Evolutionary conservation across 2,888 invertebrate species (phyloP), one percentile per base, ranked within the genome.

Genomic region (Thera obeliscata): DNA sequence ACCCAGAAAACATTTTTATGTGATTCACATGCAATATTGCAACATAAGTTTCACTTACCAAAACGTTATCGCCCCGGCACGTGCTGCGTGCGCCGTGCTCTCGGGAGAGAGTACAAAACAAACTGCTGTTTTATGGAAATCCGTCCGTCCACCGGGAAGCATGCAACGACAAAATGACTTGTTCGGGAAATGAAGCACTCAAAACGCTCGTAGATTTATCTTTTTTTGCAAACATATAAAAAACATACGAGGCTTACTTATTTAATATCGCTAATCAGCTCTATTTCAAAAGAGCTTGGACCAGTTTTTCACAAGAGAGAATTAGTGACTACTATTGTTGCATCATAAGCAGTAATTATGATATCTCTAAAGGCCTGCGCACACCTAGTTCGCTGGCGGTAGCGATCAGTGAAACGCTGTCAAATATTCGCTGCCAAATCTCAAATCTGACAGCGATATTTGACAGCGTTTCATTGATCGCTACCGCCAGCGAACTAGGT

Each of bases 61-160:
- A 79, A 77, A 72, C 70, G 73, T 76, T 78, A 76, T 69, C 71
- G 59, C 71, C 50, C 64, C 48, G 81, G 70, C 92, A 91, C 92
- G 92, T 89, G 92, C 82, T 78, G 70, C 57, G 71, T 78, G 70
- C 57, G 71, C 75, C 72, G 73, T 75, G 74, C 76, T 77, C 75
- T 75, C 80, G 76, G 77, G 72, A 77, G 63, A 67, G 62, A 73
- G 81, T 76, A 87, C 85, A 88, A 86, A 87, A 86, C 83, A 85
- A 91, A 93, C 85, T 83, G 87, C 89, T 78, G 81, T 90, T 92
- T 91, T 93, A 93, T 93, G 93, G 82, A 87, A 93, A 93, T 93
- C 69, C 65, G 74, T 77, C 81, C 83, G 87, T 88, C 87, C 85
- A 80, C 82, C 84, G 83, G 84, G 87, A 89, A 89, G 87, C 88